A percentile compares a stretch with the other conserved stretches of the same genome.
phyloP scores from a whole-genome alignment of 2,888 invertebrate genomes.

The Neoscelio sp. region DNA sequence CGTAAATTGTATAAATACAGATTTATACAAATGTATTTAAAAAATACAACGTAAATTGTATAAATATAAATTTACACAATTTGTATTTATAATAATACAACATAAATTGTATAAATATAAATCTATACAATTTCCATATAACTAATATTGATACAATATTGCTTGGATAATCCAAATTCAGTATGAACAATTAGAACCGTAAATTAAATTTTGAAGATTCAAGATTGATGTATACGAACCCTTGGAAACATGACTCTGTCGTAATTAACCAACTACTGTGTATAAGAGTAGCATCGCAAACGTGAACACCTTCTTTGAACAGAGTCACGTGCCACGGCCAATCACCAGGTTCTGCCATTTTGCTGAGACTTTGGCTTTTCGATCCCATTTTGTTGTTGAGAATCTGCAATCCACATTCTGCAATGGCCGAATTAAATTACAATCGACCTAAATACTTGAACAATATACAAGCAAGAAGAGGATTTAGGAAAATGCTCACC shows the following conservation, averaged over 20 bases:
- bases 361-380: constrained; percentile 86
- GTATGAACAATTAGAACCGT: constrained; percentile 1
- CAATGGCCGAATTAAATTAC: constrained; percentile 48
- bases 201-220: background rate
- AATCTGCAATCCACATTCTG: constrained; percentile 89
- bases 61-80: too few relatives aligned
- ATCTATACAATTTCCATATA: too few relatives aligned
- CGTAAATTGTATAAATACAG: too few relatives aligned
- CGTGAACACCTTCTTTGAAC: constrained; percentile 92
- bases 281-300: constrained; percentile 94
- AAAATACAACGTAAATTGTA: too few relatives aligned
- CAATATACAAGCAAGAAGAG: background rate
- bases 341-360: constrained; percentile 91
- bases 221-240: constrained; percentile 76
- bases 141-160: too few relatives aligned
- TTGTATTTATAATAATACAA: too few relatives aligned
- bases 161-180: constrained; percentile 87
- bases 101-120: too few relatives aligned
- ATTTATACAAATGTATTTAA: too few relatives aligned
- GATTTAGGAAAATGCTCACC: too few relatives aligned
- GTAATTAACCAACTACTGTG: constrained; percentile 93
- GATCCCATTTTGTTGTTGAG: constrained; percentile 82
- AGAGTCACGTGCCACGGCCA: constrained; percentile 97
- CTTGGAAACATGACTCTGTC: constrained; percentile 93
- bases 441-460: background rate